Conservation (phyloP, 2,113 vertebrate species). For the Pseudonaja textilis region DNA sequence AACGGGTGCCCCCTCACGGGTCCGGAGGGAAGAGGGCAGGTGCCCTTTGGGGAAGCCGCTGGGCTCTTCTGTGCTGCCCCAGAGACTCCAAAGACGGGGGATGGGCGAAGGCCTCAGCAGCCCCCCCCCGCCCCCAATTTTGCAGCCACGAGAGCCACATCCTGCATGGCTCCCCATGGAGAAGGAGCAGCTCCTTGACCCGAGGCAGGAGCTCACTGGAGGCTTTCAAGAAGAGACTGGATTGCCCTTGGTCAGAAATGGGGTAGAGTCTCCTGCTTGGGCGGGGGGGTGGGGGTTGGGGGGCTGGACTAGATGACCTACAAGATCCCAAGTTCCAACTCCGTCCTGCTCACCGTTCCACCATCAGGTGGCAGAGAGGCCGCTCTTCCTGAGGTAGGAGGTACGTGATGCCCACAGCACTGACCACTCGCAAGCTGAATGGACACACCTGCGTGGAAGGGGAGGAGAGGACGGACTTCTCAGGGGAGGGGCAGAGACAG, state of each 20-base stretch:
- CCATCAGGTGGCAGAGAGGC: conserved; percentile 91
- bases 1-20: not conserved
- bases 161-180: not conserved
- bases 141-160: not conserved
- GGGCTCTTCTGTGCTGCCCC: not conserved
- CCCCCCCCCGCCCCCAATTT: not conserved
- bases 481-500: not conserved
- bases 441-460: conserved; percentile 80
- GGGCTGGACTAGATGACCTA: too few relatives aligned
- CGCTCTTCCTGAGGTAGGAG: conserved; percentile 94
- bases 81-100: not conserved
- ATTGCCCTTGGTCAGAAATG: too few relatives aligned
- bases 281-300: too few relatives aligned
- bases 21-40: not conserved
- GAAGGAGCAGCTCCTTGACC: not conserved
- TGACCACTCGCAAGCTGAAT: conserved; percentile 93
- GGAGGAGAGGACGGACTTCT: not conserved
- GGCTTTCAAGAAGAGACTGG: too few relatives aligned
- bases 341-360: conserved; percentile 85
- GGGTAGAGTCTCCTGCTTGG: too few relatives aligned
- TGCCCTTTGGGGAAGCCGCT: not conserved
- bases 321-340: not conserved
- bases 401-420: conserved; percentile 96
- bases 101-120: not conserved
- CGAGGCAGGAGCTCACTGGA: not conserved